Percentiles rank a stretch among this genome's conserved stretches.
phyloP scores from a whole-genome alignment of 2,797 vertebrate genomes.

The Catamblyrhynchus diadema region DNA sequence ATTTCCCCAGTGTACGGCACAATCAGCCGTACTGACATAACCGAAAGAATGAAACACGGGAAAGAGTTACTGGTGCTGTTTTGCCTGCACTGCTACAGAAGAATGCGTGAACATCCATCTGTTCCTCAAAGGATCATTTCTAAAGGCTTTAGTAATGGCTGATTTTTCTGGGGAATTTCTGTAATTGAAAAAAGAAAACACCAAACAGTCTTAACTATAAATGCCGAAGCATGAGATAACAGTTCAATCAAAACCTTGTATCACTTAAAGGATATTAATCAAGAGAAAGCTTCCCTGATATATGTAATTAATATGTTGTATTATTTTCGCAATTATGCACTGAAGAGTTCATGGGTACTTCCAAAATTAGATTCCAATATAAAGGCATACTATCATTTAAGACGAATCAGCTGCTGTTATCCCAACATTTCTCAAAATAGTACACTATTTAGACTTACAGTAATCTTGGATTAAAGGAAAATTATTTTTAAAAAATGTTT shows the following conservation, averaged over 20 bases:
- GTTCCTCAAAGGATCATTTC: background rate
- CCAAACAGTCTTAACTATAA: background rate
- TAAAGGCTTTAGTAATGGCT: background rate
- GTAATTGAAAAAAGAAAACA: background rate
- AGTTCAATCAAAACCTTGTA: background rate
- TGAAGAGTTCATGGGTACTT: background rate
- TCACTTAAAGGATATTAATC: background rate
- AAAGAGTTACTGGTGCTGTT: background rate
- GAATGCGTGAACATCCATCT: background rate
- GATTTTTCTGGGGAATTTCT: background rate
- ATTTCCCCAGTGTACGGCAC: background rate
- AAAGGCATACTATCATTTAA: background rate
- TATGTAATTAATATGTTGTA: background rate
- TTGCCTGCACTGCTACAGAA: background rate
- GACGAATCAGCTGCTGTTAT: background rate
- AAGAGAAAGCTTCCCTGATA: background rate
- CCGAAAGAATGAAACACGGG: rapidly evolving
- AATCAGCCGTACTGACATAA: background rate
- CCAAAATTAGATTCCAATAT: background rate
- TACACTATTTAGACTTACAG: background rate
- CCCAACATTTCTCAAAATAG: background rate
- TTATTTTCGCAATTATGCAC: background rate
- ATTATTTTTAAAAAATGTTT: rapidly evolving
- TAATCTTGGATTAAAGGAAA: background rate
- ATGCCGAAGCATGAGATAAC: background rate